phyloP scores from a whole-genome alignment of 2,797 vertebrate species.

The Sphenodon punctatus region DNA sequence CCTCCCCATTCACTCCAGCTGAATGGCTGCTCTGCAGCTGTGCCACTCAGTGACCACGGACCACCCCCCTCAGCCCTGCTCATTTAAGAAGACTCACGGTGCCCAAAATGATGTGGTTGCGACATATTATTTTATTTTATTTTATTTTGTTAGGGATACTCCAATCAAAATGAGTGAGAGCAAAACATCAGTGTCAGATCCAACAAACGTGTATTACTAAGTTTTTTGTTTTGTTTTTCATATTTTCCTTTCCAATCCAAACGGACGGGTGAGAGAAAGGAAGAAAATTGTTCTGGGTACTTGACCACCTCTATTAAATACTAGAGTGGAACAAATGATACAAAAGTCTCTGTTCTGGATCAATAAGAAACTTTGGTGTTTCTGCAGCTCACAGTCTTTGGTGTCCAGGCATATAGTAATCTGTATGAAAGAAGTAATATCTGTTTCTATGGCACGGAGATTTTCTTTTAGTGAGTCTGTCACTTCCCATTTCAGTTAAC shows the following conservation, averaged over 20 bases:
- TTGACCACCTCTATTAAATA: constrained; percentile 59
- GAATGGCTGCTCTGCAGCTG: too few relatives aligned
- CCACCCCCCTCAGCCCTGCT: too few relatives aligned
- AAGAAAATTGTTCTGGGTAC: neutral
- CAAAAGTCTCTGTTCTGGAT: constrained; percentile 70
- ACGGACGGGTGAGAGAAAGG: too few relatives aligned
- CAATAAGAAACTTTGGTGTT: constrained; percentile 69
- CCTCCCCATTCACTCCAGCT: too few relatives aligned
- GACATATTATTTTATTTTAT: too few relatives aligned
- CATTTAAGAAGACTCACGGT: too few relatives aligned
- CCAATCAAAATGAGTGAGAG: constrained; percentile 38
- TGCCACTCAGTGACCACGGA: too few relatives aligned
- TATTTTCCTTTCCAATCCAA: neutral
- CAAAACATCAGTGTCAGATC: neutral
- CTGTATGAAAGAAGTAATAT: constrained; percentile 76
- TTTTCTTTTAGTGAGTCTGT: constrained; percentile 87
- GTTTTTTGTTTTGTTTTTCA: neutral
- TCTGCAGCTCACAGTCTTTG: constrained; percentile 54
- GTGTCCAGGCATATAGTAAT: constrained; percentile 66
- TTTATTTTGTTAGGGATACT: constrained; percentile 26
- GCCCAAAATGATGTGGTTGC: neutral
- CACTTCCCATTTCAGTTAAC: constrained; percentile 89
- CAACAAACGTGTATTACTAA: constrained; percentile 5
- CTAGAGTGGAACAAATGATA: constrained; percentile 18
- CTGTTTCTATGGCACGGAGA: constrained; percentile 76